Conservation (phyloP, 1,140 invertebrate species). For the Aphidius gifuensis region DNA sequence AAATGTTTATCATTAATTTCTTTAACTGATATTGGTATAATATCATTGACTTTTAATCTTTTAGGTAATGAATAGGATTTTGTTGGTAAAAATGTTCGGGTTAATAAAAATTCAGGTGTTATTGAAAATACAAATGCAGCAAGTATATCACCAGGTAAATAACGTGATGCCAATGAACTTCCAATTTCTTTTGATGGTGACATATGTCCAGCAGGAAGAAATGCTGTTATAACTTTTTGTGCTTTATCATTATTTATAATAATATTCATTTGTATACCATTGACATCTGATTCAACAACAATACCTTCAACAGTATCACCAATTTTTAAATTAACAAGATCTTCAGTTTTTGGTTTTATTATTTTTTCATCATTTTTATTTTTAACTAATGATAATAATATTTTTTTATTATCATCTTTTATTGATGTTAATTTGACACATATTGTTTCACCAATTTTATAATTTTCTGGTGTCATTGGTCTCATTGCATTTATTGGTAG, state of each 20-base stretch:
- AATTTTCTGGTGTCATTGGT: conserved; percentile 41
- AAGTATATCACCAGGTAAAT: conserved; percentile 35
- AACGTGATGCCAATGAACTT: conserved; percentile 33
- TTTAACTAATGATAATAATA: conserved; percentile 43
- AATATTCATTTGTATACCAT: conserved; percentile 40
- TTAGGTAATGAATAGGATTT: conserved; percentile 25
- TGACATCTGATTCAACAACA: conserved; percentile 34
- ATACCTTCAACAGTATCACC: conserved; percentile 41
- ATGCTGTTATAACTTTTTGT: conserved; percentile 20
- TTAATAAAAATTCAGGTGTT: conserved; percentile 39
- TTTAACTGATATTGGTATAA: conserved; percentile 40
- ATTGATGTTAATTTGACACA: conserved; percentile 51
- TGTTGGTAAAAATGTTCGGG: conserved; percentile 33
- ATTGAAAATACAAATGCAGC: conserved; percentile 40
- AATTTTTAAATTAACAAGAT: conserved; percentile 19
- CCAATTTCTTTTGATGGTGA: conserved; percentile 41
- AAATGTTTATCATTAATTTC: conserved; percentile 30
- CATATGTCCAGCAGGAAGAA: conserved; percentile 46
- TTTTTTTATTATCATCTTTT: conserved; percentile 42
- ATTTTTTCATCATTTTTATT: conserved; percentile 16
- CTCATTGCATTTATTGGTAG: conserved; percentile 55
- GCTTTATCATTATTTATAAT: background rate
- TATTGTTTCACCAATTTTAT: conserved; percentile 55
- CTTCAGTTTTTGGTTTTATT: conserved; percentile 27
- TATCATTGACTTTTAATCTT: conserved; percentile 34